These are phyloP conservation scores for Bubo bubo DNA, from an alignment of 2,113 vertebrate genomes.

Conservation along the genomic window DNA sequence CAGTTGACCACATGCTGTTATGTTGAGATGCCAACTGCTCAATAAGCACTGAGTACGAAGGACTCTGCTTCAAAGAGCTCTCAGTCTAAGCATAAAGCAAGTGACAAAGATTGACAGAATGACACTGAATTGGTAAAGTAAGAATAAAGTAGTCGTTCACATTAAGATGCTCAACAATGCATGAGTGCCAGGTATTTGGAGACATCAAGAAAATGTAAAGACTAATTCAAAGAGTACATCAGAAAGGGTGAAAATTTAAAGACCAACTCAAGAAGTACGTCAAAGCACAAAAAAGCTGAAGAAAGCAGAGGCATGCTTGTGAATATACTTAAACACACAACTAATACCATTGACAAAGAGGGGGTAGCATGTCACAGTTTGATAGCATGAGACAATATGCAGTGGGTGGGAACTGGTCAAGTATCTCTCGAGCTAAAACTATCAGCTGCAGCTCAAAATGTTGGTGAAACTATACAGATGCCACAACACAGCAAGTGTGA, in stretches of 20 bases:
- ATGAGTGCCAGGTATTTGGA: neutral
- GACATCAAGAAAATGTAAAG: neutral
- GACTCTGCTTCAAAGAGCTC: neutral
- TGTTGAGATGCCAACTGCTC: neutral
- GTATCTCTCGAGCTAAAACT: fast-evolving
- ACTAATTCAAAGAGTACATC: neutral
- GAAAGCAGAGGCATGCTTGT: neutral
- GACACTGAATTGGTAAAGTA: neutral
- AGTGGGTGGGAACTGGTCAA: neutral
- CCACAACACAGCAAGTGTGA: neutral
- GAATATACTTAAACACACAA: neutral
- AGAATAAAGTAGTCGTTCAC: neutral
- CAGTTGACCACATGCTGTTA: neutral
- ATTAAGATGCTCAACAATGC: neutral
- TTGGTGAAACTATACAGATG: neutral
- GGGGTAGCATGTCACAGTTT: neutral
- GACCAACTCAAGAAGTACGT: neutral
- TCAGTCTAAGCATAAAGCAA: neutral
- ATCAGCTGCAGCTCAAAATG: neutral
- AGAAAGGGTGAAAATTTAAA: neutral
- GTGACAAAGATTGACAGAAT: neutral
- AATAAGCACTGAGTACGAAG: neutral
- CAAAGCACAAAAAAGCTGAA: neutral
- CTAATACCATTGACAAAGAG: neutral
- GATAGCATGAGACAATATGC: neutral